Conservation (phyloP, 2,888 invertebrate genomes). For the Mechanitis mazaeus region DNA sequence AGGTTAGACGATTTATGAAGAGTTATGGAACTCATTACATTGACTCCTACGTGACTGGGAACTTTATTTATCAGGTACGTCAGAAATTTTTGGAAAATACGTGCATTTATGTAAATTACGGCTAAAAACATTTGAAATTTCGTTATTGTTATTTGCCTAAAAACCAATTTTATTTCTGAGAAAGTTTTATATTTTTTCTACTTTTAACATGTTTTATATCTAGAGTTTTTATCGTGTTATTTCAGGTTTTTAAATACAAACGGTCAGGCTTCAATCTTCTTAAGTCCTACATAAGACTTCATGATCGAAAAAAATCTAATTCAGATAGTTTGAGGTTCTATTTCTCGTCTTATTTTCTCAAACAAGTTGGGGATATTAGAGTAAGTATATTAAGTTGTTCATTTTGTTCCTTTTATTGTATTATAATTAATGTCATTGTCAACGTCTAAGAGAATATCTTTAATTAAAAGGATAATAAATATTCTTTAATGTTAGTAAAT, state of each 20-base stretch:
- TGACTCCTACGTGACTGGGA: constrained; percentile 89
- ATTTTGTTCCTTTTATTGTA: not conserved
- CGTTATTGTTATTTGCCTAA: no score
- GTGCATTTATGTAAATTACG: not conserved
- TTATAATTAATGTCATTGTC: no score
- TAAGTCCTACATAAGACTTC: constrained; percentile 46
- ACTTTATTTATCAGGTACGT: constrained; percentile 89
- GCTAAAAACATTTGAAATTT: no score
- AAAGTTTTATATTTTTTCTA: no score
- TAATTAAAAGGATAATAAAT: no score
- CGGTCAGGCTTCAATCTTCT: constrained; percentile 55
- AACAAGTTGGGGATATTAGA: constrained; percentile 65
- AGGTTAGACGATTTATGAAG: constrained; percentile 86
- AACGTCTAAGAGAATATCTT: no score
- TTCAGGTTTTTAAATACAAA: constrained; percentile 68
- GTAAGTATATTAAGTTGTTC: constrained; percentile 37
- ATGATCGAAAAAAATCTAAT: constrained; percentile 38
- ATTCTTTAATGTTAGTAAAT: no score
- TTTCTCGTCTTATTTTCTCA: constrained; percentile 66
- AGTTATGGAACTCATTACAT: constrained; percentile 92
- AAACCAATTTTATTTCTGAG: no score
- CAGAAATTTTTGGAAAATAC: not conserved
- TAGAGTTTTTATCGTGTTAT: constrained; percentile 8
- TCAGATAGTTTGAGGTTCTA: constrained; percentile 59
- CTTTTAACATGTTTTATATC: no score